Conservation (phyloP, 1,140 invertebrate genomes). For the Caerostris extrusa region DNA sequence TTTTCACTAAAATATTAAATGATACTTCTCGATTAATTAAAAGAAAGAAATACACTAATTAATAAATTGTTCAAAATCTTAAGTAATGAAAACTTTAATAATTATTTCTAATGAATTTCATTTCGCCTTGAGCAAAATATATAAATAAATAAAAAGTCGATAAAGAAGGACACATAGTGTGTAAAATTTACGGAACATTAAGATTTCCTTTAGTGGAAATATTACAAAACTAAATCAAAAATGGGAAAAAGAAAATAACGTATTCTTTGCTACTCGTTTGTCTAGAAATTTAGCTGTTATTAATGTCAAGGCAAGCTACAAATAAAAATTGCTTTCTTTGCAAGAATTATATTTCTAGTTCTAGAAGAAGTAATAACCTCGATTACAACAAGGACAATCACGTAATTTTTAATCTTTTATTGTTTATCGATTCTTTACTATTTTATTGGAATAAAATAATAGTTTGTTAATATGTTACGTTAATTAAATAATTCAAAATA, state of each 20-base stretch:
- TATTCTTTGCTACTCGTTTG: not conserved
- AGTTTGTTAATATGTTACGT: no score
- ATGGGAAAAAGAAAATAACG: not conserved
- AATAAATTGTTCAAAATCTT: no score
- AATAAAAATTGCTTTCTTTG: not conserved
- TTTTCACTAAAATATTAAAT: no score
- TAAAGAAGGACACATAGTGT: not conserved
- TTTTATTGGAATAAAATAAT: no score
- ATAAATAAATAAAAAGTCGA: no score
- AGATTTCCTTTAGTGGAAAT: not conserved
- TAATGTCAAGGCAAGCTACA: slow-evolving; percentile 25
- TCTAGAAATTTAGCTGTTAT: slow-evolving; percentile 8
- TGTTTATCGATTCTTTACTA: no score
- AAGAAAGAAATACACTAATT: no score
- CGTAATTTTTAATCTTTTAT: not conserved
- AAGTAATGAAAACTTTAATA: no score
- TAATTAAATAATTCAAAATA: no score
- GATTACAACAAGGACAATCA: not conserved
- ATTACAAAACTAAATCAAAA: not conserved
- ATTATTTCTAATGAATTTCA: not conserved
- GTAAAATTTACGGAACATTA: not conserved
- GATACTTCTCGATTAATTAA: no score
- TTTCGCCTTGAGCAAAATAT: not conserved
- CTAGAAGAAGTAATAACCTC: not conserved
- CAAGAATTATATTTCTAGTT: not conserved